Conservation (phyloP, 2,113 vertebrate genomes). For the Syrmaticus mikado region DNA sequence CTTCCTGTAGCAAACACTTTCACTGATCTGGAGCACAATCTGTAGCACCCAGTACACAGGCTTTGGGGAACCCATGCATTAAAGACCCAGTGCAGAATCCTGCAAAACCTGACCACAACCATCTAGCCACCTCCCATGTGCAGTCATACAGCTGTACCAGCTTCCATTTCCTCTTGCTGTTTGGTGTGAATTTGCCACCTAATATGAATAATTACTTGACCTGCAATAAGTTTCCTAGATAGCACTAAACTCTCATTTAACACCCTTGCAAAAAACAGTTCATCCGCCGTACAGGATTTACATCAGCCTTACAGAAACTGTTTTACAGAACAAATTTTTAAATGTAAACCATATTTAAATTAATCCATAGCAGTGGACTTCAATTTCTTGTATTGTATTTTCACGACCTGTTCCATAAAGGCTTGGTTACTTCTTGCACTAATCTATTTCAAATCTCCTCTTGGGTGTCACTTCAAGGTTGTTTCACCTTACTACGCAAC, state of each 20-base stretch:
- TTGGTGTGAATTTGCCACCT: neutral
- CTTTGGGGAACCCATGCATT: neutral
- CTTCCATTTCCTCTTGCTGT: neutral
- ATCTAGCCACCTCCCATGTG: neutral
- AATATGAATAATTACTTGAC: neutral
- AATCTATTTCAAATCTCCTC: slow-evolving; percentile 40
- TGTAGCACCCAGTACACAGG: neutral
- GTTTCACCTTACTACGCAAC: slow-evolving; percentile 38
- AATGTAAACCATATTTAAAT: neutral
- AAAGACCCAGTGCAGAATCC: neutral
- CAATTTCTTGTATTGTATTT: neutral
- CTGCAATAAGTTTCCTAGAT: neutral
- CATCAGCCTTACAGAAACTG: neutral
- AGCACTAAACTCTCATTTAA: neutral
- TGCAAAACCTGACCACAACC: neutral
- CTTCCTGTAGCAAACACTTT: neutral
- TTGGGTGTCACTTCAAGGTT: slow-evolving; percentile 6
- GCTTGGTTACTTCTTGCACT: neutral
- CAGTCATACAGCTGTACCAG: neutral
- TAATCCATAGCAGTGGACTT: neutral
- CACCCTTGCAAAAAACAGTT: neutral
- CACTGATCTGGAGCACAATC: neutral
- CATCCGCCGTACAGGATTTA: neutral
- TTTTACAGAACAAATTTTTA: neutral
- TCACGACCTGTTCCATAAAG: neutral